phyloP scores from a whole-genome alignment of 2,888 invertebrate species.

The Amitus sp. region DNA sequence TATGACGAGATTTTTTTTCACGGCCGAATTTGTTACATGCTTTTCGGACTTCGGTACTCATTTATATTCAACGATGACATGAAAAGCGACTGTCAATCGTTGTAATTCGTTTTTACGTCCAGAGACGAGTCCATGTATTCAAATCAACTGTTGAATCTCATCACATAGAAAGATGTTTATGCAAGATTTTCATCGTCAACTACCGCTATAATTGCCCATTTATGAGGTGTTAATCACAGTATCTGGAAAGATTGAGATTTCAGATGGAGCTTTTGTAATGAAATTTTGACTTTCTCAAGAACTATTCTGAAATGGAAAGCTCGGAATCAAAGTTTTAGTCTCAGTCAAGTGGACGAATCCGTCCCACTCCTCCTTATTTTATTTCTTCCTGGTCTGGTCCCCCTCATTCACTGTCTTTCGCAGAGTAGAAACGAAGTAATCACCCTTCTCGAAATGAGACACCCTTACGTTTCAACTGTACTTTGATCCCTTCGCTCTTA shows the following conservation, averaged over 20 bases:
- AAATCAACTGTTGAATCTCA: too few relatives aligned
- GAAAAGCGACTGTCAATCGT: too few relatives aligned
- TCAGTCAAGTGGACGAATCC: constrained; percentile 36
- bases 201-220: neutral
- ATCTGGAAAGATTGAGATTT: constrained; percentile 8
- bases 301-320: constrained; percentile 11
- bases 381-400: constrained; percentile 24
- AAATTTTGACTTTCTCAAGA: constrained; percentile 17
- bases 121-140: too few relatives aligned
- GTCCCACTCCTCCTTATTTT: constrained; percentile 19
- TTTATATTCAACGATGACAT: too few relatives aligned
- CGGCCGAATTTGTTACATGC: too few relatives aligned
- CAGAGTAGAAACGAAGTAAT: constrained; percentile 48
- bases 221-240: neutral
- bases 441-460: constrained; percentile 45
- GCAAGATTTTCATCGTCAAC: too few relatives aligned
- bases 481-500: constrained; percentile 45
- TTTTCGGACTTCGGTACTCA: too few relatives aligned
- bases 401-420: constrained; percentile 46
- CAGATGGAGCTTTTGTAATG: neutral
- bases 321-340: constrained; percentile 24
- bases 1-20: too few relatives aligned
- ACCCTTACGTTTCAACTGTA: constrained; percentile 40
- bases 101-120: too few relatives aligned
- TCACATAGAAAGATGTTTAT: too few relatives aligned